Conservation (phyloP, 1,140 invertebrate species). For the Drosophila bocqueti region DNA sequence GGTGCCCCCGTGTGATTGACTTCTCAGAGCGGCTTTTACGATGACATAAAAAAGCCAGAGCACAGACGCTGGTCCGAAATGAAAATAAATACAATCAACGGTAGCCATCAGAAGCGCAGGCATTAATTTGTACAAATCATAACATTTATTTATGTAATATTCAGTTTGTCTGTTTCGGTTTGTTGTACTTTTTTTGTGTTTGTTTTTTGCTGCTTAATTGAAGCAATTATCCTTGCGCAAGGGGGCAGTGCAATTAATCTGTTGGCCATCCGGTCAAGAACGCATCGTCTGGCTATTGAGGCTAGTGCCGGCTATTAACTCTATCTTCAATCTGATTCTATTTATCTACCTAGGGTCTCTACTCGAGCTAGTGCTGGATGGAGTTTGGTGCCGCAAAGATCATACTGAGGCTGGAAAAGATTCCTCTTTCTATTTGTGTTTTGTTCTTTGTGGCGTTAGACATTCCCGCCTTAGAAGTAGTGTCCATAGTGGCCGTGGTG, state of each 20-base stretch:
- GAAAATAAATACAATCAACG: conserved; percentile 46
- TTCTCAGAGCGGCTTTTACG: conserved; percentile 40
- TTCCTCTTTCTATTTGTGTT: background rate
- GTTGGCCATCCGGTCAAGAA: conserved; percentile 52
- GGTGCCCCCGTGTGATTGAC: conserved; percentile 28
- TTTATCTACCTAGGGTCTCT: conserved; percentile 11
- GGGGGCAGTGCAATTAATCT: conserved; percentile 57
- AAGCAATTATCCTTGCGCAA: conserved; percentile 78
- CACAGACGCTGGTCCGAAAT: conserved; percentile 4
- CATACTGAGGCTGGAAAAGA: conserved; percentile 34
- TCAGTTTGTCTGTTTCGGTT: conserved; percentile 24
- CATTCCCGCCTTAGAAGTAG: conserved; percentile 55
- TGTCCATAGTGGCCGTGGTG: conserved; percentile 79
- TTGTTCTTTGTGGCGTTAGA: background rate
- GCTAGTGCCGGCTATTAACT: conserved; percentile 39
- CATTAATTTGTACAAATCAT: conserved; percentile 49
- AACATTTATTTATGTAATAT: conserved; percentile 59
- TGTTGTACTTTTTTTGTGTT: conserved; percentile 23
- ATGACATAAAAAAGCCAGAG: conserved; percentile 48
- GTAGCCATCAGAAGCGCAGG: conserved; percentile 38
- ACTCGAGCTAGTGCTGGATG: conserved; percentile 24
- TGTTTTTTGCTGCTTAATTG: conserved; percentile 71
- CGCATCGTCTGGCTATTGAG: conserved; percentile 52
- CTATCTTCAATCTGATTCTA: conserved; percentile 34
- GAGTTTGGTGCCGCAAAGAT: conserved; percentile 17